Base-by-base conservation (phyloP, 1,140 invertebrate species). In the Drosophila pseudoobscura region DNA sequence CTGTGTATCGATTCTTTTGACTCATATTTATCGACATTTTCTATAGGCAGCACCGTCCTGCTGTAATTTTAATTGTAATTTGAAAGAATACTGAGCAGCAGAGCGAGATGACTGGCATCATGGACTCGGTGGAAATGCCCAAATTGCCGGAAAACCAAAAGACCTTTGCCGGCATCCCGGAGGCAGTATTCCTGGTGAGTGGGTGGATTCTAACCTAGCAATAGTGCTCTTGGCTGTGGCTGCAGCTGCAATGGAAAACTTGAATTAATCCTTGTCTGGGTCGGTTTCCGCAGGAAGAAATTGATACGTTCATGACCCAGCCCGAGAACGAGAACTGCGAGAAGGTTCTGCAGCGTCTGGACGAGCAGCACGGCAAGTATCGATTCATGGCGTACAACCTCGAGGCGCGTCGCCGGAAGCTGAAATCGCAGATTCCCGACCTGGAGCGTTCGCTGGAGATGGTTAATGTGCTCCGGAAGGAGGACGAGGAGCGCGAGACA, bases 301-400 rank as follows among this genome's bases (percentile, higher is more conserved):
- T 99, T 11, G 97, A 99, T 89, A 94, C 95, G 50, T 99, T 96
- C 91, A 98, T 99, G 96, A 94, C 94, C 71, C 92, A 94, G 71
- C 92, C 95, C 24, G 97, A 97, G 90, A 97, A 97, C 85, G 94
- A 94, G 41, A 95, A 95, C 58, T 95, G 96, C 3, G 97, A 98
- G 80, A 94, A 95, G 91, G 97, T 98, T 11, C 92, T 99, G 44
- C 95, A 95, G 82, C 94, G 93, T 75, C 92, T 99, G 39, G 97
- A 99, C 91, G 98, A 99, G 87, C 95, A 96, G 91, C 97, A 98
- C 92, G 95, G 95, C 63, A 99, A 99, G 93, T 99, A 99, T 91
- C 99, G 99, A 93, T 98, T 98, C 90, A 98, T 99, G 96, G 98
- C 99, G 92, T 95, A 95, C 76, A 98, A 97, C 91, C 93, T 99